Evolutionary conservation across 2,113 vertebrate genomes (phyloP).

Genomic region (Cephalopholis sonnerati): DNA sequence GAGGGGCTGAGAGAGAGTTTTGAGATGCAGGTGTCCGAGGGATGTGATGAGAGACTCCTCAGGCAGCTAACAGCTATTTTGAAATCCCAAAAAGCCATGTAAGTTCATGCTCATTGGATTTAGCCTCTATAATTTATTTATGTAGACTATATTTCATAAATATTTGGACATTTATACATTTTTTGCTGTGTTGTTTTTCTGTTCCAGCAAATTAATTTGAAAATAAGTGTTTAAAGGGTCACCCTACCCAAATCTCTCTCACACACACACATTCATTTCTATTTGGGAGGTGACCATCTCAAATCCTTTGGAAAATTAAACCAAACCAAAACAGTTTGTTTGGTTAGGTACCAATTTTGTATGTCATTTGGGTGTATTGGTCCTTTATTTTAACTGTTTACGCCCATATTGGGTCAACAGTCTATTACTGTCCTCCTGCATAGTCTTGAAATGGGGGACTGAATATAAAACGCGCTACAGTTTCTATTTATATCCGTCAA

Average conservation of each 20-base stretch:
- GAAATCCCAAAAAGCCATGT: constrained; percentile 59
- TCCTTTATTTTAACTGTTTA: no score
- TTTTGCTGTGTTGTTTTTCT: neutral
- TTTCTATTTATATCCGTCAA: no score
- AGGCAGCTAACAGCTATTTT: constrained; percentile 40
- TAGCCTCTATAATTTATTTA: neutral
- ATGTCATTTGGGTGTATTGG: no score
- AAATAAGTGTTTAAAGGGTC: neutral
- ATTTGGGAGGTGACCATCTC: neutral
- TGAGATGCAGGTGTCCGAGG: constrained; percentile 34
- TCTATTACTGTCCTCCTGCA: no score
- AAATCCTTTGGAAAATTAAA: neutral
- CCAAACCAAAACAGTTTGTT: neutral
- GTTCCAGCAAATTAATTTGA: neutral
- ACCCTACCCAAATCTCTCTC: neutral
- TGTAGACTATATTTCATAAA: neutral
- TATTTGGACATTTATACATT: neutral
- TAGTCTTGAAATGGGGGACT: no score
- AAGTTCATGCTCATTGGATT: neutral
- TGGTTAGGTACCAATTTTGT: neutral
- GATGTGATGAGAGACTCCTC: constrained; percentile 53
- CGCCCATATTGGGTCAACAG: no score
- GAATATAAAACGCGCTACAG: no score
- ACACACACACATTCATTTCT: no score
- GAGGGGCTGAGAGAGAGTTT: constrained; percentile 47